A percentile compares a stretch with the other conserved stretches of the same genome.
Conservation (phyloP, 2,888 invertebrate species). For the Eilema sororculum region DNA sequence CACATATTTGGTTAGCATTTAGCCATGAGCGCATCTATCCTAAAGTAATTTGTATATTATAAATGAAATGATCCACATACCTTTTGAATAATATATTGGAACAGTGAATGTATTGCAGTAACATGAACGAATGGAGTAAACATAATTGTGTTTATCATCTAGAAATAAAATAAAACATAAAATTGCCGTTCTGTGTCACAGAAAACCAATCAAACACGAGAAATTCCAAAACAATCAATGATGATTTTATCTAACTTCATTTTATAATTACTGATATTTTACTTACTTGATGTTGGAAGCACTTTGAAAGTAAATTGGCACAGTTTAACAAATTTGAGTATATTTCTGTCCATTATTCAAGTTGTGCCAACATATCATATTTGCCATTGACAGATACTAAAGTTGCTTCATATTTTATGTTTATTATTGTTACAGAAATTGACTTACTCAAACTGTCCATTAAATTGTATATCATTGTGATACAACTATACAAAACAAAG, state of each 20-base stretch:
- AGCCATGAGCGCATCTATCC: too few species aligned
- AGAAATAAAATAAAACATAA: too few species aligned
- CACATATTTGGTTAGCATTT: too few species aligned
- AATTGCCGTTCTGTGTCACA: too few species aligned
- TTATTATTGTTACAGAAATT: neutral
- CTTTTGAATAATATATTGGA: neutral
- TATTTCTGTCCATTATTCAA: conserved; percentile 11
- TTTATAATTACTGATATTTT: neutral
- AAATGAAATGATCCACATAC: too few species aligned
- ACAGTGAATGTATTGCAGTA: neutral
- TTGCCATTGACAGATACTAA: neutral
- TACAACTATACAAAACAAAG: neutral
- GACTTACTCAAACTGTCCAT: neutral
- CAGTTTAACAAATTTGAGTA: conserved; percentile 25
- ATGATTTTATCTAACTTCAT: too few species aligned
- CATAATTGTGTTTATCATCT: too few species aligned
- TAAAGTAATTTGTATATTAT: too few species aligned
- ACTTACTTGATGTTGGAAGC: conserved; percentile 18
- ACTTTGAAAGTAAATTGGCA: conserved; percentile 18
- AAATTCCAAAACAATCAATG: too few species aligned
- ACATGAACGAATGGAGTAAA: too few species aligned
- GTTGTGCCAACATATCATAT: neutral
- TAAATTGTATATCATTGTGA: neutral
- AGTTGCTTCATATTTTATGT: neutral
- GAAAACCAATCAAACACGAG: too few species aligned